These are phyloP conservation scores for Atrichornis clamosus DNA, from an alignment of 2,113 vertebrate genomes.

Conservation along the genomic window DNA sequence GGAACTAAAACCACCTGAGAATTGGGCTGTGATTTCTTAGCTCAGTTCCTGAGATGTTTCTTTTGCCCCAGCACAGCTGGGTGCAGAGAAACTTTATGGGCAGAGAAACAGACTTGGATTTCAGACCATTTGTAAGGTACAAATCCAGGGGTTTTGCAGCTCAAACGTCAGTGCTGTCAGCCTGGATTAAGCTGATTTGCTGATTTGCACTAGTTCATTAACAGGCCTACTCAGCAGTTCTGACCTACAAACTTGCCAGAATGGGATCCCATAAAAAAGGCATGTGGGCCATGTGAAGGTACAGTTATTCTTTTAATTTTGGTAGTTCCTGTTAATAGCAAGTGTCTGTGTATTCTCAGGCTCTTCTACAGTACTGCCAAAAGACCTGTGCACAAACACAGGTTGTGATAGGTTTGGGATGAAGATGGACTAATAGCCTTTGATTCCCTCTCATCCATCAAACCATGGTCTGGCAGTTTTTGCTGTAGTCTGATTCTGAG, in stretches of 20 bases:
- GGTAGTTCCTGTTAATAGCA: not conserved
- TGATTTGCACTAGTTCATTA: constrained; percentile 38
- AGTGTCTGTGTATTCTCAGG: not conserved
- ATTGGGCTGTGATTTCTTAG: not conserved
- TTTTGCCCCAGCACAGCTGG: not conserved
- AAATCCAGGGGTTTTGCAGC: constrained; percentile 25
- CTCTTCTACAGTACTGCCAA: not conserved
- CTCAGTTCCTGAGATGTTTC: not conserved
- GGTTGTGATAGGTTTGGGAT: not conserved
- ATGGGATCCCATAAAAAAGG: constrained; percentile 10
- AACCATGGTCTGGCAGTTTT: not conserved
- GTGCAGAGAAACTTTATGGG: not conserved
- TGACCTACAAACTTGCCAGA: constrained; percentile 8
- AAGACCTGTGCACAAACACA: not conserved
- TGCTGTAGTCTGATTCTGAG: not conserved
- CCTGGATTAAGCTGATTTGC: constrained; percentile 41
- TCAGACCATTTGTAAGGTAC: not conserved
- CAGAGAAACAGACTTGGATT: not conserved
- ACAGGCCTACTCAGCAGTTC: constrained; percentile 10
- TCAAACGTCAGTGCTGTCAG: not conserved
- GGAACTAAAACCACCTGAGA: not conserved
- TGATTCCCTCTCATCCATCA: not conserved
- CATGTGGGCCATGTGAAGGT: not conserved
- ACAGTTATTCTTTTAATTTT: not conserved
- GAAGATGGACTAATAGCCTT: not conserved